Evolutionary conservation across 2,113 vertebrate genomes (phyloP), one percentile per base, ranked within the genome.

Genomic region (Diadophis punctatus): DNA sequence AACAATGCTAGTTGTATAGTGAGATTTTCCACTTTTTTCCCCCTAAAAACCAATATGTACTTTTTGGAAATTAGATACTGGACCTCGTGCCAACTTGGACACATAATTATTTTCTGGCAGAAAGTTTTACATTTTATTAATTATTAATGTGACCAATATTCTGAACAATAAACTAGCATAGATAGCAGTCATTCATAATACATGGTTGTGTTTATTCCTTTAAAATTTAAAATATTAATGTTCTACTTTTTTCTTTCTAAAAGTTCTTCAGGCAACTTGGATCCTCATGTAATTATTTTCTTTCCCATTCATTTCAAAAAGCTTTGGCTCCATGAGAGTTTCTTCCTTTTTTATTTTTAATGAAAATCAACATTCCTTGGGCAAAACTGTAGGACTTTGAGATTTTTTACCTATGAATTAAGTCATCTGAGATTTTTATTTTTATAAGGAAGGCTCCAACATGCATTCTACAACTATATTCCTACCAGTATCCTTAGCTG

Each of bases 211-310:
- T 89, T 58, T 58, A 56, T 89, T 89, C 22, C 22, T 55, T 89
- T 58, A 89, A 89, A 87, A 51, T 53, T 89, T 89, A 58, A 89
- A 87, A 53, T 53, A 89, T 56, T 89, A 89, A 89, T 58, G 25
- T 25, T 22, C 22, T 89, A 25, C 39, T 23, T 46, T 51, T 39
- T 58, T 23, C 20, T 12, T 58, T 56, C 8, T 23, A 58, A 55
- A 88, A 55, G 23, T 16, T 56, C 87, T 56, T 58, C 11, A 52
- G 27, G 48, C 27, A 49, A 30, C 23, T 87, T 30, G 10, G 49
- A 43, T 4, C 18, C 34, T 22, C 34, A 22, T 39, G 1, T 80
- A 80, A 80, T 80, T 43, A 9, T 80, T 80, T 80, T 80, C 74
- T 80, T 80, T 80, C 18, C 55, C 46, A 25, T 39, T 11, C 22